These are phyloP conservation scores for Metaphire vulgaris DNA, from an alignment of 1,140 invertebrate species.

Conservation along the genomic window DNA sequence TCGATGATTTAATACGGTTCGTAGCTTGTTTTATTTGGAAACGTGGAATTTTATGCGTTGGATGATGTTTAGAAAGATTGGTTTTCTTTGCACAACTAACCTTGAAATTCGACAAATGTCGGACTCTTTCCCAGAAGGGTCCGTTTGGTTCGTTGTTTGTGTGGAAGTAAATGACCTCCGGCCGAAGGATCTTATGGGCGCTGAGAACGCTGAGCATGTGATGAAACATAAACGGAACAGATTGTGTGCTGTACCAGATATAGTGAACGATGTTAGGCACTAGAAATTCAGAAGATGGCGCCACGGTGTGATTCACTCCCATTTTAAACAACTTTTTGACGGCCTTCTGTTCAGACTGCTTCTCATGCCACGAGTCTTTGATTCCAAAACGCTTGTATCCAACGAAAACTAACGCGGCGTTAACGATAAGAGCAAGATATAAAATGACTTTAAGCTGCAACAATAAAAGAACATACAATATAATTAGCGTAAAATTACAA, in stretches of 20 bases:
- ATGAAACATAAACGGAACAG: conserved; percentile 20
- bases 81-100: too few relatives aligned
- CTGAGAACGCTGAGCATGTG: conserved; percentile 28
- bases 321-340: neutral
- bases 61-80: too few relatives aligned
- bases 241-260: conserved; percentile 24
- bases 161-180: conserved; percentile 25
- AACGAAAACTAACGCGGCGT: neutral
- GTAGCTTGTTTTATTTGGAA: too few relatives aligned
- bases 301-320: neutral
- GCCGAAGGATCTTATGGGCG: conserved; percentile 22
- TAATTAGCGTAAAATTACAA: too few relatives aligned
- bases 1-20: too few relatives aligned
- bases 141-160: conserved; percentile 26
- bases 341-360: neutral
- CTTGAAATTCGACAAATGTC: conserved; percentile 16
- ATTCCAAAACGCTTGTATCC: neutral
- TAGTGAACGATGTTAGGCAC: conserved; percentile 30
- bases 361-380: neutral
- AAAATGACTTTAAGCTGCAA: neutral
- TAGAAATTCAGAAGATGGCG: too few relatives aligned
- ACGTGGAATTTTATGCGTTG: too few relatives aligned
- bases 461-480: too few relatives aligned
- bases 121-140: conserved; percentile 23
- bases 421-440: neutral